These are phyloP conservation scores for Hassar affinis DNA, from an alignment of 2,113 vertebrate species.

Conservation along the genomic window DNA sequence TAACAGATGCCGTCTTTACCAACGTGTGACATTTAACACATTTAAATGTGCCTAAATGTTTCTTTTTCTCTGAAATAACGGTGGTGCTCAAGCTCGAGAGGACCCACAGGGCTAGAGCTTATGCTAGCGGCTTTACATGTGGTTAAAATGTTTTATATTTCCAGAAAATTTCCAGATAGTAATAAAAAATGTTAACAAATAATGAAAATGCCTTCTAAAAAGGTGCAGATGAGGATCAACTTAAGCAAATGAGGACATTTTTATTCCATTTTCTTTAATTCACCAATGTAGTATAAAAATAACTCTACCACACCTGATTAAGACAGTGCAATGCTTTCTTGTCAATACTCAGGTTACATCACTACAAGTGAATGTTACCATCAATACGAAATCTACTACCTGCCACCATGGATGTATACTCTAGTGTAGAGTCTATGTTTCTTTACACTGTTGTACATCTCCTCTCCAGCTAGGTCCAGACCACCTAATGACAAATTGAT, in stretches of 20 bases:
- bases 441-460: slow-evolving; percentile 15
- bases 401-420: neutral
- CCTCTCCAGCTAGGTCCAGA: slow-evolving; percentile 6
- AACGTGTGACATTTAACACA: neutral
- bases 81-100: no score
- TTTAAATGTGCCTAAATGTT: neutral
- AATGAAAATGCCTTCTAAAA: neutral
- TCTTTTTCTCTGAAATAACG: neutral
- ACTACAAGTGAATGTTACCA: neutral
- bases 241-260: neutral
- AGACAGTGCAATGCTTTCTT: neutral
- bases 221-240: neutral
- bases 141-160: neutral
- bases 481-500: slow-evolving; percentile 24
- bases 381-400: neutral
- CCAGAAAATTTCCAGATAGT: neutral
- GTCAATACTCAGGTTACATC: neutral
- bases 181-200: neutral
- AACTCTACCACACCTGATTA: neutral
- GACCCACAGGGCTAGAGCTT: neutral
- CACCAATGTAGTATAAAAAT: neutral
- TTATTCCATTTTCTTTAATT: neutral
- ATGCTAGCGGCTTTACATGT: neutral
- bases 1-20: neutral
- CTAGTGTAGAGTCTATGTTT: slow-evolving; percentile 5